These are phyloP conservation scores for Drosophila melanosoma DNA, from an alignment of 2,888 invertebrate genomes.

Conservation along the genomic window DNA sequence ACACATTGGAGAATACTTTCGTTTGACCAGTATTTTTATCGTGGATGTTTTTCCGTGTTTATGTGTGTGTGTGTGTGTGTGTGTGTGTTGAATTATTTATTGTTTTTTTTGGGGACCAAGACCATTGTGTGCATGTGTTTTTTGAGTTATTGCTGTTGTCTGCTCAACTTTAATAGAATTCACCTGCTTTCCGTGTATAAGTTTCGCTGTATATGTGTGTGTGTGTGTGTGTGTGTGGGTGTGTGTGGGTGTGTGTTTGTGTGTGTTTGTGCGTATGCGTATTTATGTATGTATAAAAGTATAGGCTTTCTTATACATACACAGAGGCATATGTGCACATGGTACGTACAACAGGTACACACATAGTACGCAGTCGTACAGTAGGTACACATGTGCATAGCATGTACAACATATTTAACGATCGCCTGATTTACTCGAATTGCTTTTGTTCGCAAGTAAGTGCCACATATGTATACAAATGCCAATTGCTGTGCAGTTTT, in stretches of 20 bases:
- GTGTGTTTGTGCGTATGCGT: constrained; percentile 9
- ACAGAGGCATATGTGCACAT: constrained; percentile 6
- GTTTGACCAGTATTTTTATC: neutral
- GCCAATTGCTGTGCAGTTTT: constrained; percentile 55
- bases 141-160: constrained; percentile 15
- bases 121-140: constrained; percentile 38
- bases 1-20: neutral
- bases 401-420: constrained; percentile 1
- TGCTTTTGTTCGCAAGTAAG: constrained; percentile 5
- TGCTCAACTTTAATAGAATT: constrained; percentile 13
- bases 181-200: constrained; percentile 22
- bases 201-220: constrained; percentile 8
- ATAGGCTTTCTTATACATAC: constrained; percentile 2
- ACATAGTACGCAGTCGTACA: neutral
- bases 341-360: neutral
- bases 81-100: neutral
- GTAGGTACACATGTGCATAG: constrained; percentile 2
- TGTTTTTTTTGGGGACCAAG: constrained; percentile 30
- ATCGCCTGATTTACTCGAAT: constrained; percentile 11
- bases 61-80: constrained; percentile 3
- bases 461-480: constrained; percentile 48
- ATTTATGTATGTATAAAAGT: constrained; percentile 2
- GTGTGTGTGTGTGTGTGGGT: constrained; percentile 11
- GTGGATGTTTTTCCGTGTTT: neutral
- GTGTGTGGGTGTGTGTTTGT: constrained; percentile 15